These are phyloP conservation scores for Empis livida DNA, from an alignment of 2,888 invertebrate genomes.

Conservation along the genomic window DNA sequence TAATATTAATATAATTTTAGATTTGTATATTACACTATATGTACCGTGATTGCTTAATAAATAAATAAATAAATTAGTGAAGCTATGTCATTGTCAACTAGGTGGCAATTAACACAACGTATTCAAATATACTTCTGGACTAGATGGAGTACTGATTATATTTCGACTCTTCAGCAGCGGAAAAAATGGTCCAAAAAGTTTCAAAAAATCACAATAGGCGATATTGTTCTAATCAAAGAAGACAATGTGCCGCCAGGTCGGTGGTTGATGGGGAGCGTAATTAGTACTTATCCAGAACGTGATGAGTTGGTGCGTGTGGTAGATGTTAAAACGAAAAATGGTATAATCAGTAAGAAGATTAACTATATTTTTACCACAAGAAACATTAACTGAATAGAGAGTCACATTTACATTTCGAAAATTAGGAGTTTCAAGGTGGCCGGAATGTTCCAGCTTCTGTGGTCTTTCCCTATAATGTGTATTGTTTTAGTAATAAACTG, in stretches of 20 bases:
- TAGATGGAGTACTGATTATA: constrained; percentile 17
- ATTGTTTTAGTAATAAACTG: too few relatives aligned
- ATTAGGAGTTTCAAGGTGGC: too few relatives aligned
- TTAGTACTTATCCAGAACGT: constrained; percentile 12
- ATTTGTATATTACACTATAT: too few relatives aligned
- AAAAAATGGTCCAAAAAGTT: constrained; percentile 14
- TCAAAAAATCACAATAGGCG: constrained; percentile 8
- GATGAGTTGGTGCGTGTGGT: constrained; percentile 14
- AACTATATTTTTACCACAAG: too few relatives aligned
- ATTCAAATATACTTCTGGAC: constrained; percentile 17
- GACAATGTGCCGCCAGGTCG: constrained; percentile 13
- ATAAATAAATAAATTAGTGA: too few relatives aligned
- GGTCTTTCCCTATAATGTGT: too few relatives aligned
- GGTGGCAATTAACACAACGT: constrained; percentile 17
- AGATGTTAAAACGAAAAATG: background rate
- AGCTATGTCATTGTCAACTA: constrained; percentile 8
- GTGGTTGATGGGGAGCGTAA: constrained; percentile 16
- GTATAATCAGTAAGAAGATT: too few relatives aligned
- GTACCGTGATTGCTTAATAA: too few relatives aligned
- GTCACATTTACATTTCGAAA: too few relatives aligned
- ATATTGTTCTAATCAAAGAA: constrained; percentile 18
- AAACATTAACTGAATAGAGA: too few relatives aligned
- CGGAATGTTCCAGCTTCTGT: too few relatives aligned
- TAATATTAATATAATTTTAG: too few relatives aligned
- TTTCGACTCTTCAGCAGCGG: constrained; percentile 15